Base-by-base conservation (phyloP, 2,113 vertebrate species). In the Oostethus manadensis region DNA sequence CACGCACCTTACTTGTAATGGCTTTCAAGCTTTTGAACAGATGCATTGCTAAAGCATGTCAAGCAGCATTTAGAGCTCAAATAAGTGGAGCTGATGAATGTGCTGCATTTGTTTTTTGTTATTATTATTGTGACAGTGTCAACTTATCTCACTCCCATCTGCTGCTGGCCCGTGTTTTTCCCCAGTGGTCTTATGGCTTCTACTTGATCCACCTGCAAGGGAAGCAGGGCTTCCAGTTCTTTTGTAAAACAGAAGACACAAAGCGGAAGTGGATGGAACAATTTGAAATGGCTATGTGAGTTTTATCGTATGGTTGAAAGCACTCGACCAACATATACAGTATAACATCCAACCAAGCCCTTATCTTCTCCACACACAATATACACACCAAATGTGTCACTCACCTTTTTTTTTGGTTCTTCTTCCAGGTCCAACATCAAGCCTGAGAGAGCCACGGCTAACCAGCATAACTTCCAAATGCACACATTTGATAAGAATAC, bases 211-310 rank as follows among this genome's bases (percentile, higher is more conserved):
- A 98, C 79, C 91, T 99, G 0, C 94, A 98, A 86, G 97, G 96
- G 0, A 98, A 98, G 60, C 96, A 99, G 73, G 97, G 97, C 64
- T 99, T 97, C 87, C 97, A 99, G 91, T 93, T 99, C 75, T 99
- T 99, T 86, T 98, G 96, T 86, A 99, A 99, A 89, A 98, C 97
- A 0, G 97, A 98, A 62, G 97, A 99, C 49, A 98, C 94, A 81
- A 99, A 99, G 88, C 88, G 96, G 85, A 97, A 95, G 63, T 99
- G 97, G 97, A 97, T 97, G 95, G 96, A 99, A 80, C 96, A 99
- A 87, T 97, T 99, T 60, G 94, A 97, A 72, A 99, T 99, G 97
- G 97, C 96, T 71, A 96, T 99, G 97, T 98, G 87, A 89, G 96
- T 87, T 11, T 0, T 10, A 46, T 6, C 14, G 9, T 1, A 35